A percentile compares a stretch with the other conserved stretches of the same genome.
phyloP scores from a whole-genome alignment of 2,113 vertebrate genomes.

The Syrrhaptes paradoxus region DNA sequence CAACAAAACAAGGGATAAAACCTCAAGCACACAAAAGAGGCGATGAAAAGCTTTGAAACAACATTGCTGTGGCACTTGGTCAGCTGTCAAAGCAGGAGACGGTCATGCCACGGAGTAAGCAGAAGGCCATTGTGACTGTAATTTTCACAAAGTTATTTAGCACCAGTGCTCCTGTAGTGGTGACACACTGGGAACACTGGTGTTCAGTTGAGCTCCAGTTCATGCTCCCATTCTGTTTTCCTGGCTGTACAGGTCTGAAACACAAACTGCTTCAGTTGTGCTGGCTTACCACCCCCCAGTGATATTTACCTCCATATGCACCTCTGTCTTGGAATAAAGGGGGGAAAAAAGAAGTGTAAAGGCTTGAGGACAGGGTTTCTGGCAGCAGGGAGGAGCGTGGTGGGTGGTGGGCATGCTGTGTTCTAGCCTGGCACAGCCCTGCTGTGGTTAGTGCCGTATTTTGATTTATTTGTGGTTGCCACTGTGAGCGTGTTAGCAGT shows the following conservation, averaged over 20 bases:
- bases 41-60: background rate
- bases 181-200: background rate
- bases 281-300: background rate
- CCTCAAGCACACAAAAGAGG: background rate
- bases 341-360: background rate
- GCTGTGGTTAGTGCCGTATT: rapidly evolving
- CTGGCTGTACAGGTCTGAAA: background rate
- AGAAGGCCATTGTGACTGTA: background rate
- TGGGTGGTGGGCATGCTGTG: rapidly evolving
- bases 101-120: background rate
- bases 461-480: background rate
- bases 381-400: background rate
- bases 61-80: background rate
- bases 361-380: background rate
- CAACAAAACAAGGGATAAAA: background rate
- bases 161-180: background rate
- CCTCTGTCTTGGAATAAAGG: background rate
- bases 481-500: background rate
- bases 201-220: background rate
- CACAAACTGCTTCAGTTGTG: background rate
- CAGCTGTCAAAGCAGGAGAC: background rate
- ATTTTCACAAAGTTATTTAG: background rate
- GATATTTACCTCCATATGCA: background rate
- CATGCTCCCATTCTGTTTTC: background rate
- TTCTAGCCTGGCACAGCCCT: background rate